Base-by-base conservation (phyloP, 1,140 invertebrate species). In the Drosophila arawakana region DNA sequence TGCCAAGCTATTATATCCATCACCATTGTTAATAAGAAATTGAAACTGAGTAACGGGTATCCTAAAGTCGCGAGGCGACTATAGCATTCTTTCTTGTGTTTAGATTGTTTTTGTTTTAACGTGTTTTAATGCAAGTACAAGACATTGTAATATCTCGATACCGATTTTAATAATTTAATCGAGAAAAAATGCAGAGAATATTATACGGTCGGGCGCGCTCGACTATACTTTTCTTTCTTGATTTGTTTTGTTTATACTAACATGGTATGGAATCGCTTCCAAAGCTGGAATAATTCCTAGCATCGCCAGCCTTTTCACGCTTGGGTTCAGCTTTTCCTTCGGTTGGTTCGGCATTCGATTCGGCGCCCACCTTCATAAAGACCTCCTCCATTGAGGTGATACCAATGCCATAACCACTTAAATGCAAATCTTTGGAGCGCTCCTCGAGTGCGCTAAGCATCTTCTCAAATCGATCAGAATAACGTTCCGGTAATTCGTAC, bases 311-410 rank as follows among this genome's bases (percentile, higher is more conserved):
- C 5, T 25, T 25, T 10, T 34, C 11, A 7, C 25, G 49, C 11
- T 7, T 34, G 18, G 7, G 1, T 21, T 18, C 35, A 6, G 47
- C 72, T 15, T 62, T 58, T 37, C 78, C 88, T 9, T 92, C 90
- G n/a, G 81, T 6, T 2, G 25, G 5, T 10, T 67, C 35, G 5
- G 47, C 72, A 18, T 62, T 58, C 41, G 79, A 88, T 9, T 92
- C 90, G n/a, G 83, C 80, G 21, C 92, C 91, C 43, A 92, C 83
- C 78, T 91, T 97, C 41, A 98, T 93, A 70, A 94, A 95, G 10
- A 97, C 97, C 92, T 99, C 97, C 92, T 99, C 98, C 62, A 99
- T 92, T 0, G 97, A 98, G 11, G 97, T 98, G 96, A 98, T 98
- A 25, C 97, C 98, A 0, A 98, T 96, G 0, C 97, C 97, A 91